Conservation (phyloP, 2,888 invertebrate species). For the Aphodius granarius region DNA sequence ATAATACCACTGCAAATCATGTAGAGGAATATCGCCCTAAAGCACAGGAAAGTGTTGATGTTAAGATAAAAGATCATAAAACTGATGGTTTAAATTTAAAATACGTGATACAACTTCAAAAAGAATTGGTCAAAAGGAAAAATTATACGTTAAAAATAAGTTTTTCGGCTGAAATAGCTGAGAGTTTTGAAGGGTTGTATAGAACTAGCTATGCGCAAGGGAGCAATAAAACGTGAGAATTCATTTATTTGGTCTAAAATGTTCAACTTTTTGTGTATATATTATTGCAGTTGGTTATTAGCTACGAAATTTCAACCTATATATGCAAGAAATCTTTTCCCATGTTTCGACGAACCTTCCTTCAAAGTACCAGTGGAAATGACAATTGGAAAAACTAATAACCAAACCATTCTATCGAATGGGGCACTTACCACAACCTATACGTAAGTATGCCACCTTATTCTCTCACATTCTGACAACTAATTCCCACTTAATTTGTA, state of each 20-base stretch:
- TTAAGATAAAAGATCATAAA: neutral
- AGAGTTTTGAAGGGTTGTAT: conserved; percentile 69
- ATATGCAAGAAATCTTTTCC: conserved; percentile 68
- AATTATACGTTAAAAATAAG: conserved; percentile 61
- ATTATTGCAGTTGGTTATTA: conserved; percentile 58
- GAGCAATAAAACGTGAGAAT: conserved; percentile 56
- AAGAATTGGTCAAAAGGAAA: conserved; percentile 52
- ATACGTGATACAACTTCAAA: conserved; percentile 26
- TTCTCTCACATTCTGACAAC: neutral
- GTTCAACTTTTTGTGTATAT: neutral
- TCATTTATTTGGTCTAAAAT: conserved; percentile 2
- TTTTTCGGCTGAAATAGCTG: conserved; percentile 60
- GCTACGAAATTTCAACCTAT: conserved; percentile 70
- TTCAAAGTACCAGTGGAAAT: conserved; percentile 77
- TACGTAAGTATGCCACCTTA: conserved; percentile 56
- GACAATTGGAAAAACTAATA: conserved; percentile 66
- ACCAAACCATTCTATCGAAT: conserved; percentile 69
- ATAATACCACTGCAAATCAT: neutral
- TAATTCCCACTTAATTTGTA: neutral
- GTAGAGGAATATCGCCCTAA: neutral
- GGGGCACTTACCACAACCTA: conserved; percentile 65
- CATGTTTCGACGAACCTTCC: conserved; percentile 78
- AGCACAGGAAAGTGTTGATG: neutral
- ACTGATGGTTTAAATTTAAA: conserved; percentile 14
- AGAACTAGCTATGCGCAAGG: conserved; percentile 61